A percentile compares a stretch with the other conserved stretches of the same genome.
Conservation (phyloP, 1,140 invertebrate species). For the Zaprionus tsacasi region DNA sequence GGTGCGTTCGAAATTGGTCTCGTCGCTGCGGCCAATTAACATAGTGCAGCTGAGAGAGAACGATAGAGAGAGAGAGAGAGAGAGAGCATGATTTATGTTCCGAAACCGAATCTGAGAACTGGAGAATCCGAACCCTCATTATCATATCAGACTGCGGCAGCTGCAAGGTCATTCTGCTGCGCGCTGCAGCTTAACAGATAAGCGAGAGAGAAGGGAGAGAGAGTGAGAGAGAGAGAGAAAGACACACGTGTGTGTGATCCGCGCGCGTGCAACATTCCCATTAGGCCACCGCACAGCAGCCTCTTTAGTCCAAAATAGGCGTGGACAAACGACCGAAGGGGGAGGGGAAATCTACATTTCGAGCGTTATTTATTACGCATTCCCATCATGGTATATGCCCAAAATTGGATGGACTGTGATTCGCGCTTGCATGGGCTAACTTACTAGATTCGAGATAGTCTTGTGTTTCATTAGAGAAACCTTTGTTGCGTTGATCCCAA, state of each 20-base stretch:
- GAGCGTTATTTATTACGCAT: constrained; percentile 60
- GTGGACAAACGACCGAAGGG: constrained; percentile 22
- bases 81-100: constrained; percentile 66
- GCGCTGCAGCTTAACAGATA: constrained; percentile 36
- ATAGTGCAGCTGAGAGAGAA: constrained; percentile 60
- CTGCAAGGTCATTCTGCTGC: constrained; percentile 40
- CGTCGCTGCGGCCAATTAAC: constrained; percentile 67
- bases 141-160: constrained; percentile 67
- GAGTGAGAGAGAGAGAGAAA: not conserved
- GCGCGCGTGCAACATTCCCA: constrained; percentile 52
- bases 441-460: constrained; percentile 55
- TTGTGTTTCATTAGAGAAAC: constrained; percentile 28
- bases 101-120: not conserved
- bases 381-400: not conserved
- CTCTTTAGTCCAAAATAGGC: not conserved
- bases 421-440: constrained; percentile 38
- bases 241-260: constrained; percentile 19
- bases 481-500: constrained; percentile 17
- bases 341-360: constrained; percentile 55
- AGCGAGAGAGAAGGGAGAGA: constrained; percentile 5
- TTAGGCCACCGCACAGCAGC: constrained; percentile 52
- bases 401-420: not conserved
- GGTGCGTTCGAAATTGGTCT: constrained; percentile 61
- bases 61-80: too few relatives aligned
- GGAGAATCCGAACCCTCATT: constrained; percentile 48